Conservation (phyloP, 2,888 invertebrate genomes). For the Himalopsyche japonica region DNA sequence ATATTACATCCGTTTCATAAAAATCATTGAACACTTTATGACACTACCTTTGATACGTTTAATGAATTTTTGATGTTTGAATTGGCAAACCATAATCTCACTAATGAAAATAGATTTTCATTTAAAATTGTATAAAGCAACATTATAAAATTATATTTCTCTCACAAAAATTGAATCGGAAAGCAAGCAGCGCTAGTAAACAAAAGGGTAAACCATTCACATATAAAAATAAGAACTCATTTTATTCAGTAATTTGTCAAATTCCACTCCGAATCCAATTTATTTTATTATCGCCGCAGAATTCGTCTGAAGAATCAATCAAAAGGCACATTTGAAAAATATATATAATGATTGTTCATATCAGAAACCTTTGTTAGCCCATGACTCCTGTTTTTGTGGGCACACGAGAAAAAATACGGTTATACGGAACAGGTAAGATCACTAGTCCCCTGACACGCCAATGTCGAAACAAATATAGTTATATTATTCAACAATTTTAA, state of each 20-base stretch:
- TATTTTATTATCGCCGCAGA: constrained; percentile 40
- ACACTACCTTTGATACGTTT: too few relatives aligned
- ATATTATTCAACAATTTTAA: not conserved
- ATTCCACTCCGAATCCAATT: constrained; percentile 37
- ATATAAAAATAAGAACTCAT: not conserved
- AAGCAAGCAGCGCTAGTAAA: not conserved
- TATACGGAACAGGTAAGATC: constrained; percentile 32
- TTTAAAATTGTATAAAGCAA: too few relatives aligned
- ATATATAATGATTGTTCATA: constrained; percentile 39
- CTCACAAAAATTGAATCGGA: not conserved
- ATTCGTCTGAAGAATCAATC: constrained; percentile 36
- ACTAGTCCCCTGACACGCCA: constrained; percentile 7
- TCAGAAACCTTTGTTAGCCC: constrained; percentile 35
- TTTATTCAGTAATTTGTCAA: constrained; percentile 39
- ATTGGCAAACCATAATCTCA: too few relatives aligned
- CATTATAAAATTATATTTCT: too few relatives aligned
- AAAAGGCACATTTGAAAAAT: constrained; percentile 28
- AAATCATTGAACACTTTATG: too few relatives aligned
- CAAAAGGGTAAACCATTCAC: not conserved
- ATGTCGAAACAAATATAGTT: constrained; percentile 2
- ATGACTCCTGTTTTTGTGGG: constrained; percentile 37
- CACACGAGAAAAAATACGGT: constrained; percentile 29
- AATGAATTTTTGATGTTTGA: too few relatives aligned
- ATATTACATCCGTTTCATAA: too few relatives aligned
- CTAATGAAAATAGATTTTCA: too few relatives aligned